phyloP scores from a whole-genome alignment of 2,797 vertebrate genomes.

The Danio kyathit region DNA sequence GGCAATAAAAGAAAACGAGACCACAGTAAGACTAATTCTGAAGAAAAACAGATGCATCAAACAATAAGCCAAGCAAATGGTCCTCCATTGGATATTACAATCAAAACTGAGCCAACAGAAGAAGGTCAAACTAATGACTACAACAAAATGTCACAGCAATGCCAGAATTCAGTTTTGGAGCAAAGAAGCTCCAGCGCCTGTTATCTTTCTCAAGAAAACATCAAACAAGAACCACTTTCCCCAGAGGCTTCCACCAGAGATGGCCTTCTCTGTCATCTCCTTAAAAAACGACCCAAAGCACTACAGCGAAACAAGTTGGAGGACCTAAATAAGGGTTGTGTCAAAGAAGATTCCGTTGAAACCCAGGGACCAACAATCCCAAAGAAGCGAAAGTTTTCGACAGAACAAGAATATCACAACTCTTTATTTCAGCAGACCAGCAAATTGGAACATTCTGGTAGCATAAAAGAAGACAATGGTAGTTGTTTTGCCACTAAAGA shows the following conservation, averaged over 20 bases:
- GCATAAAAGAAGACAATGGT: constrained; percentile 68
- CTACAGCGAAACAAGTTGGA: constrained; percentile 81
- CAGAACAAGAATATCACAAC: constrained; percentile 63
- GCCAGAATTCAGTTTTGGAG: constrained; percentile 74
- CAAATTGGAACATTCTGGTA: constrained; percentile 39
- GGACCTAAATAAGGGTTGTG: constrained; percentile 77
- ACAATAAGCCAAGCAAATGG: constrained; percentile 77
- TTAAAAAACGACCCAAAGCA: constrained; percentile 91
- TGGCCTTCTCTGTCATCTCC: constrained; percentile 91
- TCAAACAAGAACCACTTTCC: constrained; percentile 74
- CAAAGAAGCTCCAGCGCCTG: constrained; percentile 73
- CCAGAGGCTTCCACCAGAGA: constrained; percentile 90
- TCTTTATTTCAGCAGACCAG: constrained; percentile 29
- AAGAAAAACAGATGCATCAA: constrained; percentile 79
- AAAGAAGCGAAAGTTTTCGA: constrained; percentile 91
- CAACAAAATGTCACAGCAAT: constrained; percentile 48
- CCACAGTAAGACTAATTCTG: constrained; percentile 73
- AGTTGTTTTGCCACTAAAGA: constrained; percentile 75
- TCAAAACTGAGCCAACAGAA: constrained; percentile 90
- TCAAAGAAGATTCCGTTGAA: constrained; percentile 81
- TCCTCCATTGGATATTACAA: constrained; percentile 84
- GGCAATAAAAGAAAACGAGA: constrained; percentile 84
- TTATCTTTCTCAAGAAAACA: constrained; percentile 75
- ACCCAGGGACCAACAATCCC: constrained; percentile 84
- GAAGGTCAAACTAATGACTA: constrained; percentile 78